Conservation (phyloP, 2,888 invertebrate species). For the Ligdia adustata region DNA sequence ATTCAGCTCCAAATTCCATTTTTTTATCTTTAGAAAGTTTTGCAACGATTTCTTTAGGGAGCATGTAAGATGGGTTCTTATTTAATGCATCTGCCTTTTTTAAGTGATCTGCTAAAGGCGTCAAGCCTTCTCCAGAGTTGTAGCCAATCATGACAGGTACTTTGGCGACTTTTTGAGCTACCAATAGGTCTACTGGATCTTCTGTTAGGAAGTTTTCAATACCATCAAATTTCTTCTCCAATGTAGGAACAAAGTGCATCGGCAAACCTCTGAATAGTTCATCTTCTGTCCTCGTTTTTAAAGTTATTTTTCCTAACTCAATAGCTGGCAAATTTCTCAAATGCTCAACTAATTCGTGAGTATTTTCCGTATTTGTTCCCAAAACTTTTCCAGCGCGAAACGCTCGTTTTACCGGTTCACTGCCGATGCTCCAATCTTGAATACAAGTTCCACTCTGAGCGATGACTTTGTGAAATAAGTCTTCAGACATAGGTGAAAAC, state of each 20-base stretch:
- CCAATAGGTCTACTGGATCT: slow-evolving; percentile 47
- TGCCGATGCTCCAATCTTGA: slow-evolving; percentile 53
- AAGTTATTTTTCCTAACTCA: slow-evolving; percentile 45
- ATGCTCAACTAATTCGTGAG: slow-evolving; percentile 49
- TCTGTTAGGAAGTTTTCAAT: slow-evolving; percentile 54
- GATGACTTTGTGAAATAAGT: slow-evolving; percentile 67
- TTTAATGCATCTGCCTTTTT: slow-evolving; percentile 49
- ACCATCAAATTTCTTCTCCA: slow-evolving; percentile 51
- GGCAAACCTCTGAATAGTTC: slow-evolving; percentile 56
- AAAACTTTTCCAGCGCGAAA: slow-evolving; percentile 55
- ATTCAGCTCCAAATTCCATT: slow-evolving; percentile 46
- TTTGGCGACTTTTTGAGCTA: slow-evolving; percentile 47
- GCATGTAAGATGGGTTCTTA: slow-evolving; percentile 46
- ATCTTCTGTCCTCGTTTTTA: slow-evolving; percentile 48
- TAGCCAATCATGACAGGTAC: slow-evolving; percentile 61
- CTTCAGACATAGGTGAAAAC: slow-evolving; percentile 67
- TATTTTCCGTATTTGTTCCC: slow-evolving; percentile 56
- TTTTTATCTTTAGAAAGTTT: slow-evolving; percentile 34
- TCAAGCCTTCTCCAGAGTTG: slow-evolving; percentile 58
- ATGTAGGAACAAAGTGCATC: slow-evolving; percentile 54
- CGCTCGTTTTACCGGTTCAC: slow-evolving; percentile 50
- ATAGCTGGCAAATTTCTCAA: slow-evolving; percentile 51
- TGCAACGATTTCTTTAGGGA: slow-evolving; percentile 53
- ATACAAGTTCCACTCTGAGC: slow-evolving; percentile 65
- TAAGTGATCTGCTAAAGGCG: slow-evolving; percentile 41